Conservation (phyloP, 2,797 vertebrate genomes). For the Acanthis flammea region DNA sequence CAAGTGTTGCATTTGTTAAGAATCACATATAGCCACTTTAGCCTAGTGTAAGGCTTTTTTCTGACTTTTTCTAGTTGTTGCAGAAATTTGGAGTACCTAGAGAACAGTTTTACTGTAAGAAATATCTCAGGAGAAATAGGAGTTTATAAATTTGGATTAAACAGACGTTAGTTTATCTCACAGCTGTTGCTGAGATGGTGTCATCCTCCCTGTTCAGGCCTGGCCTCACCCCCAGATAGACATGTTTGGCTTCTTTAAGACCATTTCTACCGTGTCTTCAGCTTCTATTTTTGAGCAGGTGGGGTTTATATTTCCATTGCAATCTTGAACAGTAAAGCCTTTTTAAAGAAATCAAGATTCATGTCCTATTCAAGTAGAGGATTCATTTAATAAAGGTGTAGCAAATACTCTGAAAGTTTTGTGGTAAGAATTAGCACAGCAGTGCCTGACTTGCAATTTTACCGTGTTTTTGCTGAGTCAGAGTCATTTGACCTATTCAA, state of each 20-base stretch:
- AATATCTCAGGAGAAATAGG: neutral
- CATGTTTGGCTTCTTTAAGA: neutral
- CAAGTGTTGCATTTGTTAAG: neutral
- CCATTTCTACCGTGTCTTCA: neutral
- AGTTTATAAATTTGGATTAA: neutral
- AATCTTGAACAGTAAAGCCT: neutral
- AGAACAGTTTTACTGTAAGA: neutral
- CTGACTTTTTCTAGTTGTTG: neutral
- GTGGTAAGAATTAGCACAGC: neutral
- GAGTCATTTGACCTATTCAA: neutral
- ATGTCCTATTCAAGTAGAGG: neutral
- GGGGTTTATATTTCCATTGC: neutral
- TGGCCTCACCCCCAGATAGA: rapidly evolving
- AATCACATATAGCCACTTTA: neutral
- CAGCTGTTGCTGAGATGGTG: neutral
- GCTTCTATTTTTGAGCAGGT: neutral
- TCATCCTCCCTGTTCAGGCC: neutral
- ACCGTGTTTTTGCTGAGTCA: neutral
- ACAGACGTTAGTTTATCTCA: neutral
- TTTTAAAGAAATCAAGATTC: neutral
- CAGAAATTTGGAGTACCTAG: neutral
- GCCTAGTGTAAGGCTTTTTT: neutral
- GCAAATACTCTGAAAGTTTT: neutral
- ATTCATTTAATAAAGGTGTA: neutral
- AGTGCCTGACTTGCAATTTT: neutral